Evolutionary conservation across 2,113 vertebrate genomes (phyloP).

Genomic region (Dicaeum eximium): DNA sequence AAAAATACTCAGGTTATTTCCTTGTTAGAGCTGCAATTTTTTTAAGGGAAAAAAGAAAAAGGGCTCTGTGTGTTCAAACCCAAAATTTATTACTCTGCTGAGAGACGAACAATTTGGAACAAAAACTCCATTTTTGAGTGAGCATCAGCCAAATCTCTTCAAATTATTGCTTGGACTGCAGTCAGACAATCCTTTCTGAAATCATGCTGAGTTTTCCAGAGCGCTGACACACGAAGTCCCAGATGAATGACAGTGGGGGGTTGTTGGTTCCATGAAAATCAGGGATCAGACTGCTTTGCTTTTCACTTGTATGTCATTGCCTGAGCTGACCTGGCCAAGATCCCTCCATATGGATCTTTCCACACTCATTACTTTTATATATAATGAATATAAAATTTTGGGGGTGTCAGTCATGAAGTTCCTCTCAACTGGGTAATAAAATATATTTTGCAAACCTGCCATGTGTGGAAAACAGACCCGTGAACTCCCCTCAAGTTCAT

Average conservation of each 20-base stretch:
- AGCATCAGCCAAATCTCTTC: background rate
- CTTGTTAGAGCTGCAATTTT: background rate
- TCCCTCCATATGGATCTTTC: background rate
- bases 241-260: background rate
- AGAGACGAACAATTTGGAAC: background rate
- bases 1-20: background rate
- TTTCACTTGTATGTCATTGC: background rate
- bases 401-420: background rate
- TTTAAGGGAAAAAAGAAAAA: background rate
- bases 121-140: background rate
- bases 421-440: accelerated
- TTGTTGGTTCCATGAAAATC: background rate
- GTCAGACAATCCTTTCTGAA: background rate
- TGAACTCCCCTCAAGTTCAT: background rate
- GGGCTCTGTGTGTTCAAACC: accelerated
- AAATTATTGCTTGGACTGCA: background rate
- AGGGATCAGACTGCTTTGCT: background rate
- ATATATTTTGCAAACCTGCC: too few relatives aligned
- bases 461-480: background rate
- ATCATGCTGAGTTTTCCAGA: background rate
- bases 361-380: too few relatives aligned
- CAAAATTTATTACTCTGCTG: background rate
- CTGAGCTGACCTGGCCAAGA: background rate
- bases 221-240: background rate
- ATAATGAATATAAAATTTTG: background rate